Conservation (phyloP, 2,113 vertebrate species). For the Gallinago media region DNA sequence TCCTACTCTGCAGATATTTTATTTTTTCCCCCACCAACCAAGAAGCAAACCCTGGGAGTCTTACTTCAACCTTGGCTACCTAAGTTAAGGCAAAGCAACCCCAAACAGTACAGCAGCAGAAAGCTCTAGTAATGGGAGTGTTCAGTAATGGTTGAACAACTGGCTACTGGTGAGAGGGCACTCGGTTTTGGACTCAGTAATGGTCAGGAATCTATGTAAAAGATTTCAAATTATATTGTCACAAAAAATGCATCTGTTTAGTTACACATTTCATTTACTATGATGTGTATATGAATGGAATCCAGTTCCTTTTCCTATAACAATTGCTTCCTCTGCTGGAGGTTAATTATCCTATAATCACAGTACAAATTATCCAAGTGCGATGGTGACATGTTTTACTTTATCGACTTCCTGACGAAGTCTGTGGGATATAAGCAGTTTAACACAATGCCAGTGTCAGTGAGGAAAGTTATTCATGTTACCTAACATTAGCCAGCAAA, state of each 20-base stretch:
- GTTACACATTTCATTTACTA: conserved; percentile 8
- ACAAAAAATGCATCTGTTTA: background rate
- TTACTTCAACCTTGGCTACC: background rate
- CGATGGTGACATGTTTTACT: background rate
- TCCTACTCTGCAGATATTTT: background rate
- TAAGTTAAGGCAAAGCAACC: background rate
- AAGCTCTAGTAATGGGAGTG: background rate
- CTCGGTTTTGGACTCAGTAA: background rate
- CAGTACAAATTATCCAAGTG: background rate
- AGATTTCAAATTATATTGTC: background rate
- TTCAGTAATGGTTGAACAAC: background rate
- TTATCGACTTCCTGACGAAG: background rate
- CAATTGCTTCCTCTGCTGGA: background rate
- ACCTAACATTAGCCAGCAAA: background rate
- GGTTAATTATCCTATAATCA: background rate
- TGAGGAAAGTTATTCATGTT: background rate
- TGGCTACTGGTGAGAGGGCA: background rate
- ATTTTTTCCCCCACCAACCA: background rate
- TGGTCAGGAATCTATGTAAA: background rate
- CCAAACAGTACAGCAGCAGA: background rate
- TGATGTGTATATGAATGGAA: background rate
- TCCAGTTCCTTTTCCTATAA: background rate
- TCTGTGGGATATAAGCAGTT: background rate
- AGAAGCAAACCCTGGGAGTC: background rate
- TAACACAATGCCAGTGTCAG: background rate